Conservation (phyloP, 2,113 vertebrate species). For the Heterocephalus glaber region DNA sequence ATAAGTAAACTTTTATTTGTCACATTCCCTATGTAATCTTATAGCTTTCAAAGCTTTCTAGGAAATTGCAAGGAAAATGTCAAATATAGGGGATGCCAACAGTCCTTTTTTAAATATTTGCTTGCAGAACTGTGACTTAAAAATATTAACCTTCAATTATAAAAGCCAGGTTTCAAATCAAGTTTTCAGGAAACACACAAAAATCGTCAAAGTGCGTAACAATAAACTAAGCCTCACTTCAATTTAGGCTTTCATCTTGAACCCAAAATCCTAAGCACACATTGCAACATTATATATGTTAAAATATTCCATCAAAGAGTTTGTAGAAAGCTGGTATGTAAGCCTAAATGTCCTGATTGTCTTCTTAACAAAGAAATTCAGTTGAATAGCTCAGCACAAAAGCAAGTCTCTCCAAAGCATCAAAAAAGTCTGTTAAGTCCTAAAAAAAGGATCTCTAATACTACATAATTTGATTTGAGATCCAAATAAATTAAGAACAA, state of each 20-base stretch:
- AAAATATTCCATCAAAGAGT: constrained; percentile 4
- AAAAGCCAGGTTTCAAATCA: constrained; percentile 36
- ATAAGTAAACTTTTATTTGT: background rate
- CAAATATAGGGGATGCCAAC: background rate
- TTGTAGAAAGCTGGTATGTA: background rate
- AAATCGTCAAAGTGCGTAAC: background rate
- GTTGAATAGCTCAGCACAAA: constrained; percentile 52
- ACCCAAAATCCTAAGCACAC: background rate
- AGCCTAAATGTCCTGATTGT: background rate
- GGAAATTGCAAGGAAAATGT: constrained; percentile 26
- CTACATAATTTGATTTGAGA: constrained; percentile 52
- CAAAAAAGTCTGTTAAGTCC: background rate
- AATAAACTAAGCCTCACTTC: background rate
- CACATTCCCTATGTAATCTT: background rate
- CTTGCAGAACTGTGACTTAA: background rate
- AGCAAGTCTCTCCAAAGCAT: background rate
- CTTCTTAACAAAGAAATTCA: constrained; percentile 23
- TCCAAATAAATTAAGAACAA: constrained; percentile 57
- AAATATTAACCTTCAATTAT: constrained; percentile 27
- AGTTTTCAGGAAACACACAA: background rate
- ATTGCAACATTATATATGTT: background rate
- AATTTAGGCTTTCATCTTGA: constrained; percentile 28
- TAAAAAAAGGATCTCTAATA: background rate
- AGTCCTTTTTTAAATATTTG: constrained; percentile 43
- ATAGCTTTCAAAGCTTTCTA: background rate